Base-by-base conservation (phyloP, 2,888 invertebrate species). In the Drosophila mercatorum region DNA sequence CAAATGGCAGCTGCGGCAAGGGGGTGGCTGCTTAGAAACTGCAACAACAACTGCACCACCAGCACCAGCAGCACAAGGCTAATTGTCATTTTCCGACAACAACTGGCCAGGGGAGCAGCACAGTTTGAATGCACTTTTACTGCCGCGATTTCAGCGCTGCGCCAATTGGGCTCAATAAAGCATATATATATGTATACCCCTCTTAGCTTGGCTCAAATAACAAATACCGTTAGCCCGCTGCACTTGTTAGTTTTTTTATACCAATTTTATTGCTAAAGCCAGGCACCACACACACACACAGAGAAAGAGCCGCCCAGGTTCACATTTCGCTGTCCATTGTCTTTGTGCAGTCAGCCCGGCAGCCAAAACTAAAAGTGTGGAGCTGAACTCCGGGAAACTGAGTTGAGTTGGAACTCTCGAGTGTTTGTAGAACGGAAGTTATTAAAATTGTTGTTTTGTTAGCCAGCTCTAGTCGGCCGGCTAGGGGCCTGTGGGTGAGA, bases 341-440 rank as follows among this genome's bases (percentile, higher is more conserved):
- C 61, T 79, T 75, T 89, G 88, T 85, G 84, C 77, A 87, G 53
- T 61, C 74, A 79, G 22, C 59, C 49, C 47, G 28, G 38, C 55
- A 36, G 47, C 49, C 28, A 17, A 17, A 28, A 40, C 38, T 38
- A 40, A 55, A 40, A 40, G 53, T 17, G 58, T 31, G 28, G 4
- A n/a, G 46, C 14, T 49, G 31, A 11, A 36, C 40, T 34, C 51
- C 66, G 44, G 46, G 40, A 58, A 55, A 57, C 22, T 43, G 66
- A 66, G 46, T 75, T 63, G 12, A 46, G 46, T 66, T 61, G 68
- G 68, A 75, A 82, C 82, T 14, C 51, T 6, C 22, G 34, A 87
- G 90, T 87, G 88, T 87, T 89, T 85, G 64, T 88, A 71, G 86
- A 87, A 85, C 86, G 86, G 86, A 87, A 89, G 86, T 81, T 85